Percentiles rank a stretch among this genome's conserved stretches.
Conservation (phyloP, 2,113 vertebrate genomes). For the Tachycineta bicolor region DNA sequence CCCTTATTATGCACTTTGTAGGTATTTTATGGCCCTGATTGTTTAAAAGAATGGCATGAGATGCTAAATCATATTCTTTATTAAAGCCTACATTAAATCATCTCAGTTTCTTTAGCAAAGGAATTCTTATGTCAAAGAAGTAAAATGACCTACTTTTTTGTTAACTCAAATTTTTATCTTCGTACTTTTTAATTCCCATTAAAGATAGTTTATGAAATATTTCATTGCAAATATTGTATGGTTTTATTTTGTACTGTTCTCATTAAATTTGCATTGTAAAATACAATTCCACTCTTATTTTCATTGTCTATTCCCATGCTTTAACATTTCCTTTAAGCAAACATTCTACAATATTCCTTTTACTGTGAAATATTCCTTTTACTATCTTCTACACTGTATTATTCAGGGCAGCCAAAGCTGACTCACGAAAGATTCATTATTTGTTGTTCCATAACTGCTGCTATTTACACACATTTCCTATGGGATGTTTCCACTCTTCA, state of each 20-base stretch:
- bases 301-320: background rate
- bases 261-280: background rate
- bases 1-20: background rate
- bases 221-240: background rate
- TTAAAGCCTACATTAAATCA: background rate
- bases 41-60: background rate
- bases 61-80: background rate
- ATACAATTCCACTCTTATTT: background rate
- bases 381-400: background rate
- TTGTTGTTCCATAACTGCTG: slow-evolving; percentile 55
- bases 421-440: slow-evolving; percentile 58
- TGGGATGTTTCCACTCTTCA: slow-evolving; percentile 36
- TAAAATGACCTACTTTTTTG: slow-evolving; percentile 12
- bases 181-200: background rate
- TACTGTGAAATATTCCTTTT: slow-evolving; percentile 6
- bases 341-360: slow-evolving; percentile 7
- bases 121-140: background rate
- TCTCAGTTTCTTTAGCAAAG: background rate
- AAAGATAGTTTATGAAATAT: background rate
- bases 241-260: background rate
- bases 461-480: slow-evolving; percentile 57
- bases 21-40: background rate
- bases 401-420: slow-evolving; percentile 35
- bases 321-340: slow-evolving; percentile 16
- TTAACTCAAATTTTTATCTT: background rate